Percentiles rank a stretch among this genome's conserved stretches.
Evolutionary conservation across 2,797 vertebrate species (phyloP).

Genomic region (Malacoctenus gilli): DNA sequence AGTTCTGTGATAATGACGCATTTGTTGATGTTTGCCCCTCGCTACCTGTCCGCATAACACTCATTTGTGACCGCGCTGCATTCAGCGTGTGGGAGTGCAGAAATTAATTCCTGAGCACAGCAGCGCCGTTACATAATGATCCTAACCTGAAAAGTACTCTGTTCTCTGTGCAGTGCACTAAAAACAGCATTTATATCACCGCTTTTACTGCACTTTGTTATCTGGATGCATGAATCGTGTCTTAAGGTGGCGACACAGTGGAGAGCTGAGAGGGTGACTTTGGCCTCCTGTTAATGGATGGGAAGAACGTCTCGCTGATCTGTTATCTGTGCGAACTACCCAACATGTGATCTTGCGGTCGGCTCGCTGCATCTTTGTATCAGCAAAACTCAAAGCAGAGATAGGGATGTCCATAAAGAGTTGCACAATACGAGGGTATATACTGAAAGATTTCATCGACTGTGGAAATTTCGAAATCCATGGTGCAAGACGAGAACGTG

Average conservation of each 20-base stretch:
- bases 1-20: slow-evolving; percentile 42
- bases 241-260: slow-evolving; percentile 25
- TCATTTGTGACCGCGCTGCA: slow-evolving; percentile 36
- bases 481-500: no score
- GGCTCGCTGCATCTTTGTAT: slow-evolving; percentile 12
- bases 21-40: slow-evolving; percentile 34
- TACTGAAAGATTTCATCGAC: no score
- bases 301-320: slow-evolving; percentile 27
- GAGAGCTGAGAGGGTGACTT: slow-evolving; percentile 33
- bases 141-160: slow-evolving; percentile 24
- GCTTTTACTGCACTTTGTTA: slow-evolving; percentile 50
- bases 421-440: slow-evolving; percentile 25
- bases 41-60: slow-evolving; percentile 36
- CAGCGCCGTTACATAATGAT: slow-evolving; percentile 53
- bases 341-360: slow-evolving; percentile 22
- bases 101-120: slow-evolving; percentile 38
- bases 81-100: slow-evolving; percentile 49
- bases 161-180: slow-evolving; percentile 14
- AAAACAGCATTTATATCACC: slow-evolving; percentile 23
- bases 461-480: no score
- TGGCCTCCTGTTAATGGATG: slow-evolving; percentile 55
- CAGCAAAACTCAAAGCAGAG: slow-evolving; percentile 26
- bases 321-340: slow-evolving; percentile 40
- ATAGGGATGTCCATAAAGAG: slow-evolving; percentile 21
- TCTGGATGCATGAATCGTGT: slow-evolving; percentile 33